A percentile compares a stretch with the other conserved stretches of the same genome.
phyloP scores from a whole-genome alignment of 2,797 vertebrate genomes.

The Rhynchotus rufescens region DNA sequence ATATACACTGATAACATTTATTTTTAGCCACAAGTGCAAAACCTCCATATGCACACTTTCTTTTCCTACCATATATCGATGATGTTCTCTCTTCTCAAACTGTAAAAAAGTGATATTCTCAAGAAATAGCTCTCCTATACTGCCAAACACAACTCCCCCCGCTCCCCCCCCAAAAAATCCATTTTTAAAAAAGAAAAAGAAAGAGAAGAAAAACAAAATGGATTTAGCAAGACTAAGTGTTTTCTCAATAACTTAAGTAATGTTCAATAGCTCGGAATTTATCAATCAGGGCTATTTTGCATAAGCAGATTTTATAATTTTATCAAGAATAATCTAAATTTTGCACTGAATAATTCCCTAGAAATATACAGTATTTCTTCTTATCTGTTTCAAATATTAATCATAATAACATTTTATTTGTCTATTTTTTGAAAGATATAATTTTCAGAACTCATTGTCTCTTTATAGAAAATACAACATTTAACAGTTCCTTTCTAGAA shows the following conservation, averaged over 20 bases:
- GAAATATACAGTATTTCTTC: neutral
- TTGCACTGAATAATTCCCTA: too few relatives aligned
- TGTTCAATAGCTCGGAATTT: too few relatives aligned
- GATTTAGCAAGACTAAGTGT: neutral
- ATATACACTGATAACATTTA: neutral
- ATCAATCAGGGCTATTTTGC: too few relatives aligned
- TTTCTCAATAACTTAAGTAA: neutral
- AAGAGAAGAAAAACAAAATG: neutral
- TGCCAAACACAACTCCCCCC: neutral
- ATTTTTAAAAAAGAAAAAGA: neutral
- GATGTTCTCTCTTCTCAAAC: neutral
- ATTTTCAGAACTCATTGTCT: neutral
- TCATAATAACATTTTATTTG: too few relatives aligned
- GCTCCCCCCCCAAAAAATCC: too few relatives aligned
- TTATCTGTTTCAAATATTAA: neutral
- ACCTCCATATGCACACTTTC: neutral
- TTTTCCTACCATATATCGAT: neutral
- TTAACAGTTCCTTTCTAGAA: neutral
- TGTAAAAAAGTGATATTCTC: neutral
- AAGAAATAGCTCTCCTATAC: neutral
- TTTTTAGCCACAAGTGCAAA: neutral
- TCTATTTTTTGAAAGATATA: too few relatives aligned
- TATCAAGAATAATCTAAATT: neutral
- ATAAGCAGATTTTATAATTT: neutral
- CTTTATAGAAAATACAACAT: neutral